These are phyloP conservation scores for Micromesistius poutassou DNA, from an alignment of 2,797 vertebrate genomes.

Conservation along the genomic window DNA sequence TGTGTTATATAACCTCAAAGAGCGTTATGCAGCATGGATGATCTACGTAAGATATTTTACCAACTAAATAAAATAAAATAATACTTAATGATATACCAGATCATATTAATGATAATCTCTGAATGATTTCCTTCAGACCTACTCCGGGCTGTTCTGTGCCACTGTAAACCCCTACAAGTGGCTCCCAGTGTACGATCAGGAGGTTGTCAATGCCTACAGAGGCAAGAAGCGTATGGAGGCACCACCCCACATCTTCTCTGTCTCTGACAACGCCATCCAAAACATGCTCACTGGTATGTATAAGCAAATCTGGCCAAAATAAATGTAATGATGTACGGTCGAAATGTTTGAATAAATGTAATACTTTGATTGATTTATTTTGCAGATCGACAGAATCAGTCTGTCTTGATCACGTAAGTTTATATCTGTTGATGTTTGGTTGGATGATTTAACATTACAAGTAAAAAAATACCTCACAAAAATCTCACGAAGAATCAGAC, in stretches of 20 bases:
- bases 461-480: background rate
- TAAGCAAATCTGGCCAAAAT: background rate
- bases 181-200: slow-evolving; percentile 75
- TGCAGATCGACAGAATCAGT: slow-evolving; percentile 84
- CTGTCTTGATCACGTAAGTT: slow-evolving; percentile 84
- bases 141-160: slow-evolving; percentile 61
- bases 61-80: background rate
- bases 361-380: background rate
- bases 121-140: slow-evolving; percentile 39
- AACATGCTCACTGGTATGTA: slow-evolving; percentile 78
- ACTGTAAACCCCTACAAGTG: slow-evolving; percentile 64
- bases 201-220: slow-evolving; percentile 57
- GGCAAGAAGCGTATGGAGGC: slow-evolving; percentile 61
- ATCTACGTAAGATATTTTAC: slow-evolving; percentile 47
- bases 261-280: slow-evolving; percentile 76
- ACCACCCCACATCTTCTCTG: slow-evolving; percentile 68
- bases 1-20: slow-evolving; percentile 61
- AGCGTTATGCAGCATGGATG: slow-evolving; percentile 56
- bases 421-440: background rate
- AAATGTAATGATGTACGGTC: no score
- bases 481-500: background rate
- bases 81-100: background rate
- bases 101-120: background rate
- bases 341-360: background rate
- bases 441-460: slow-evolving; percentile 12